These are phyloP conservation scores for Xestobium rufovillosum DNA, from an alignment of 2,888 invertebrate species.

Conservation along the genomic window DNA sequence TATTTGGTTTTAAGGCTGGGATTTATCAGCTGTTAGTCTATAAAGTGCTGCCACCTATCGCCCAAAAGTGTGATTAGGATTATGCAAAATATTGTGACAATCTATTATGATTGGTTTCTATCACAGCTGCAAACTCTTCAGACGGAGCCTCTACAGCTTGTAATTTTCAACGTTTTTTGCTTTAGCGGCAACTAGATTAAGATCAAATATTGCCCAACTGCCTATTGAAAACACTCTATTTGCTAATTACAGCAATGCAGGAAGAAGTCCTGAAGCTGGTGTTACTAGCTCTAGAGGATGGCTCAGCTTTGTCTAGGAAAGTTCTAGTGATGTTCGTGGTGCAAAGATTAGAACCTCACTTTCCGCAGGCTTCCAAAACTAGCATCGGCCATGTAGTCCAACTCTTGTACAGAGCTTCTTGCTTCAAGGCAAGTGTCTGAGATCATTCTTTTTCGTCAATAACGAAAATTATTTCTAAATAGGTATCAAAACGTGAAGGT, in stretches of 20 bases:
- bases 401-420: slow-evolving; percentile 92
- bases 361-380: slow-evolving; percentile 95
- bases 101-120: slow-evolving; percentile 7
- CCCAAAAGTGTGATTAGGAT: too few species aligned
- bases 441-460: slow-evolving; percentile 6
- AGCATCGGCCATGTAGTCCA: slow-evolving; percentile 99
- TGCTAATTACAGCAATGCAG: slow-evolving; percentile 94
- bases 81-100: too few species aligned
- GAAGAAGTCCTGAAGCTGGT: slow-evolving; percentile 95
- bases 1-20: slow-evolving; percentile 6
- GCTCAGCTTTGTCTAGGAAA: slow-evolving; percentile 86
- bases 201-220: slow-evolving; percentile 1
- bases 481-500: slow-evolving; percentile 93
- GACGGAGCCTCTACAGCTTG: too few species aligned
- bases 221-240: too few species aligned
- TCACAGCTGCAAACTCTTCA: too few species aligned
- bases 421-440: slow-evolving; percentile 78
- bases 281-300: slow-evolving; percentile 88
- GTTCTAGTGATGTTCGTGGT: slow-evolving; percentile 98
- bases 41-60: too few species aligned
- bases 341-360: slow-evolving; percentile 90
- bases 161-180: too few species aligned
- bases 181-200: background rate
- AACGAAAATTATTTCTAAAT: slow-evolving; percentile 7
- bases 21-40: too few species aligned